Conservation (phyloP, 2,113 vertebrate species). For the Strigops habroptila region DNA sequence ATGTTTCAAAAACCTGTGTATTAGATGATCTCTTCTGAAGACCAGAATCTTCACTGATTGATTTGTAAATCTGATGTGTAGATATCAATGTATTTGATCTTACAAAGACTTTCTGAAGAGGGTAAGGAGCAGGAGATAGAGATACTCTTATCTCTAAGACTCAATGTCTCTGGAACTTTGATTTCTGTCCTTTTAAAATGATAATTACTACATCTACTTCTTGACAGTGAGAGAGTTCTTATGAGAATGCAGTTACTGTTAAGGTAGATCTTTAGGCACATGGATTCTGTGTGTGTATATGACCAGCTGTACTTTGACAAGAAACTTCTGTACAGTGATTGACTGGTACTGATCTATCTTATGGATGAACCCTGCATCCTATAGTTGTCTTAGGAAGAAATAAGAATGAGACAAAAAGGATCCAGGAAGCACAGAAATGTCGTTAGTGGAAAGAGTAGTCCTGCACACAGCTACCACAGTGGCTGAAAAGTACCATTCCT, state of each 20-base stretch:
- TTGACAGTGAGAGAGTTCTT: neutral
- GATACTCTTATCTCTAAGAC: neutral
- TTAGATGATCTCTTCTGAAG: neutral
- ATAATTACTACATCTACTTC: neutral
- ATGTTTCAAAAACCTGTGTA: neutral
- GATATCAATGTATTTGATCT: neutral
- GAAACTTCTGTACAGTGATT: neutral
- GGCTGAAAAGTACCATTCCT: neutral
- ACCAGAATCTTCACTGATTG: neutral
- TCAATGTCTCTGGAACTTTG: neutral
- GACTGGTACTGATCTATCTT: neutral
- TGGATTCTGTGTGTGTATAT: neutral
- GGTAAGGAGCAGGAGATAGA: neutral
- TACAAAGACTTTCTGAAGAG: neutral
- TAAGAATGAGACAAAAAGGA: neutral
- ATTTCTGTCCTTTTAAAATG: neutral
- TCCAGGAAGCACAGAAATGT: neutral
- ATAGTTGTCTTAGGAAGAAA: neutral
- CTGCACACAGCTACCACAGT: neutral
- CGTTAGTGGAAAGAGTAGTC: neutral
- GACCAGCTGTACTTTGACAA: neutral
- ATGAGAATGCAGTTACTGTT: neutral
- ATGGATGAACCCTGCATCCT: neutral
- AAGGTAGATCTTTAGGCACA: neutral
- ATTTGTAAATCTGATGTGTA: neutral